Evolutionary conservation across 2,113 vertebrate genomes (phyloP).

Genomic region (Lophotis ruficrista): DNA sequence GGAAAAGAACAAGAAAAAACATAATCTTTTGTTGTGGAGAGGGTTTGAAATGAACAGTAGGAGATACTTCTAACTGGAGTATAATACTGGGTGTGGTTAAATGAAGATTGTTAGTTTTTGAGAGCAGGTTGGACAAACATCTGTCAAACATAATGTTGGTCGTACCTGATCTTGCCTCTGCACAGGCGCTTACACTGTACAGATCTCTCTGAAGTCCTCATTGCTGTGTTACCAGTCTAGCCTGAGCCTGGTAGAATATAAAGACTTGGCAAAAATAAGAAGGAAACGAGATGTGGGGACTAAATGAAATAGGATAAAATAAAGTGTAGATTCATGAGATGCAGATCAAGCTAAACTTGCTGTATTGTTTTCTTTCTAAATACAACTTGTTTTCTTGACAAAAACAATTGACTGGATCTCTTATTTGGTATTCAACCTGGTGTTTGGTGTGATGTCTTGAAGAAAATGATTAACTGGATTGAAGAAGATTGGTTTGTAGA

Average conservation of each 20-base stretch:
- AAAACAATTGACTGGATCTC: neutral
- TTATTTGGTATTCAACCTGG: neutral
- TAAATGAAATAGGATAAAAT: neutral
- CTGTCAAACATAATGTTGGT: neutral
- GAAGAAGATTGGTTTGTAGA: neutral
- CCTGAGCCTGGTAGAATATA: neutral
- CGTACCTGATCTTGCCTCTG: neutral
- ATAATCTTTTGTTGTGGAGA: neutral
- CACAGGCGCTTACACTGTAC: neutral
- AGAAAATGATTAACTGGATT: neutral
- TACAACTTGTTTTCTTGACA: neutral
- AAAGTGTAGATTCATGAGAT: rapidly evolving
- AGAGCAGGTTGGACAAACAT: neutral
- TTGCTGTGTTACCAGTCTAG: neutral
- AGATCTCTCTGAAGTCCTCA: neutral
- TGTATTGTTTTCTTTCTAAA: rapidly evolving
- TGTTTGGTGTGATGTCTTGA: neutral
- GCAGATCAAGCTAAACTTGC: neutral
- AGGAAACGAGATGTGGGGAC: neutral
- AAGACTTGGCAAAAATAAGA: neutral
- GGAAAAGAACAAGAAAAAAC: neutral
- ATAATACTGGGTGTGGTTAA: neutral
- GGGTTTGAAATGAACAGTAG: neutral
- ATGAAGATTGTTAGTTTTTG: neutral
- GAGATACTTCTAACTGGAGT: neutral